Conservation (phyloP, 2,888 invertebrate species). For the Ametastegia equiseti region DNA sequence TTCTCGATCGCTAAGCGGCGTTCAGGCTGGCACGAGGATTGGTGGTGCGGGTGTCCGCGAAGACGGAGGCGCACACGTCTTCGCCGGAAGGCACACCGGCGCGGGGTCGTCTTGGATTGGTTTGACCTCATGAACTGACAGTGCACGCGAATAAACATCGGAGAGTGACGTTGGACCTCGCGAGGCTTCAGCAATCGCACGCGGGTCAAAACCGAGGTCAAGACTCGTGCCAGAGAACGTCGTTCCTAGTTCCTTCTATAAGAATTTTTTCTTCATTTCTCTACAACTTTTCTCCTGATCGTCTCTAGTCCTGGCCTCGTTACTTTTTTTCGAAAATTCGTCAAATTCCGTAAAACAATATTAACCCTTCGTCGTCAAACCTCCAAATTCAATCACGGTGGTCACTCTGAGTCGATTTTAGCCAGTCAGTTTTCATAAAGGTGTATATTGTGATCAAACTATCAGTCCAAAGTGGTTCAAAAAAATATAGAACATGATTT, state of each 20-base stretch:
- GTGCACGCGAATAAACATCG: conserved; percentile 69
- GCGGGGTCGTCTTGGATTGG: conserved; percentile 66
- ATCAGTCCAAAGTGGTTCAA: no score
- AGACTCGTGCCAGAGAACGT: conserved; percentile 16
- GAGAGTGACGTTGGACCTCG: conserved; percentile 45
- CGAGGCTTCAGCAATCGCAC: conserved; percentile 45
- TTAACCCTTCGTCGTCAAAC: no score
- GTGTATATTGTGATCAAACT: no score
- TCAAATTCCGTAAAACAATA: background rate
- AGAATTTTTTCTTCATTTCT: background rate
- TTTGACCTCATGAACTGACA: conserved; percentile 67
- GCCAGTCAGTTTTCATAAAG: no score
- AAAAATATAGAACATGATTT: no score
- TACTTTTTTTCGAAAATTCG: background rate
- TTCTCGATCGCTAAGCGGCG: conserved; percentile 9
- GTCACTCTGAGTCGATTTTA: no score
- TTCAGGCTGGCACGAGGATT: background rate
- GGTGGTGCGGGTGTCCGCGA: conserved; percentile 43
- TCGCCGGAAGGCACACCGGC: conserved; percentile 51
- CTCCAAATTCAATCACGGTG: no score
- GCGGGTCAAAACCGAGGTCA: conserved; percentile 45
- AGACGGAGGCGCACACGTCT: conserved; percentile 47
- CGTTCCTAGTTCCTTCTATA: conserved; percentile 31
- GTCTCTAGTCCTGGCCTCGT: background rate
- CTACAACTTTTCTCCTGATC: background rate